Percentiles rank a stretch among this genome's conserved stretches.
Evolutionary conservation across 2,113 vertebrate species (phyloP).

Genomic region (Pelobates fuscus): DNA sequence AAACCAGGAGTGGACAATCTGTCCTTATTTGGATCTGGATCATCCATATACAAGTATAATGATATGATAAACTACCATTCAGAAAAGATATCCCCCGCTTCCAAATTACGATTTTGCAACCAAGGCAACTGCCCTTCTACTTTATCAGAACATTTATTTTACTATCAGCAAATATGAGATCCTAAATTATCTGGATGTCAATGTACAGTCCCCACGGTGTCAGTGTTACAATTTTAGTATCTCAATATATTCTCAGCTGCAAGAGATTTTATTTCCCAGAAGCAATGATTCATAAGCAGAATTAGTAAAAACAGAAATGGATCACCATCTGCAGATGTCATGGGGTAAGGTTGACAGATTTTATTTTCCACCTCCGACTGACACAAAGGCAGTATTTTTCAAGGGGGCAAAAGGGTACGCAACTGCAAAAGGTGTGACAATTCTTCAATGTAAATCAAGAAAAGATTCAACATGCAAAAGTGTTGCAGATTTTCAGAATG

Average conservation of each 20-base stretch:
- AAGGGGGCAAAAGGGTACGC: slow-evolving; percentile 29
- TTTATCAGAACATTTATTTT: slow-evolving; percentile 35
- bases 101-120: slow-evolving; percentile 6
- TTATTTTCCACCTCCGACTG: slow-evolving; percentile 33
- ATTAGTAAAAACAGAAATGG: slow-evolving; percentile 44
- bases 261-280: slow-evolving; percentile 36
- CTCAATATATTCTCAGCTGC: slow-evolving; percentile 28
- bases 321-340: slow-evolving; percentile 42
- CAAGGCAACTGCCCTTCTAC: slow-evolving; percentile 15
- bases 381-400: slow-evolving; percentile 38
- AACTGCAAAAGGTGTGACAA: slow-evolving; percentile 27
- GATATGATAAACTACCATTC: no score
- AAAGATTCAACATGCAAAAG: slow-evolving; percentile 13
- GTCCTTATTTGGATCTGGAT: no score
- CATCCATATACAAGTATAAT: no score
- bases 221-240: slow-evolving; percentile 14
- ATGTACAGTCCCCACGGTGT: slow-evolving; percentile 19
- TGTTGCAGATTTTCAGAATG: slow-evolving; percentile 24
- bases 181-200: slow-evolving; percentile 38
- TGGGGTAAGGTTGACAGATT: slow-evolving; percentile 23
- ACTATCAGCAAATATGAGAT: slow-evolving; percentile 27
- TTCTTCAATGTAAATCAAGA: slow-evolving; percentile 12
- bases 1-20: no score
- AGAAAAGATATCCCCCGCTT: background rate
- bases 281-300: slow-evolving; percentile 43